A percentile compares a stretch with the other conserved stretches of the same genome.
Conservation (phyloP, 2,888 invertebrate genomes). For the Protonemura montana region DNA sequence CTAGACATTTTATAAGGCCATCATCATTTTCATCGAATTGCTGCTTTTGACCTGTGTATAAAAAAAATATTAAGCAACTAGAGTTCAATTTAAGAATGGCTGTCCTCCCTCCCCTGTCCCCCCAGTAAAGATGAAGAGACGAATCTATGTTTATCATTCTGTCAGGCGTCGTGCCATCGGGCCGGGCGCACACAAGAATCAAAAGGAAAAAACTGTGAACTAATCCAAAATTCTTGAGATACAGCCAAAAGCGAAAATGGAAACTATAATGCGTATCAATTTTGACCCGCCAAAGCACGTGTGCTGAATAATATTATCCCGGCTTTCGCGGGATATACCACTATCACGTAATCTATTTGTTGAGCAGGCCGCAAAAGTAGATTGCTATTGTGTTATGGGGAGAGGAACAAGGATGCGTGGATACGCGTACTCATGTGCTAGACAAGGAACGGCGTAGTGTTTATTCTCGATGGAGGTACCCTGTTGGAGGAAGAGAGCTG, state of each 20-base stretch:
- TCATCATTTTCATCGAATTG: background rate
- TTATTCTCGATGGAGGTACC: background rate
- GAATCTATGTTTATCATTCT: slow-evolving; percentile 29
- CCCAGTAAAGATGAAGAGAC: background rate
- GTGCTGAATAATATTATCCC: slow-evolving; percentile 37
- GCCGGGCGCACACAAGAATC: slow-evolving; percentile 34
- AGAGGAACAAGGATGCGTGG: slow-evolving; percentile 28
- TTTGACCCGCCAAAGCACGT: slow-evolving; percentile 52
- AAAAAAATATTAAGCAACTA: background rate
- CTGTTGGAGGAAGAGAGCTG: slow-evolving; percentile 40
- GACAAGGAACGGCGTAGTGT: slow-evolving; percentile 18
- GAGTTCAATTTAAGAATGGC: slow-evolving; percentile 14
- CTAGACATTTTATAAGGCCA: too few species aligned
- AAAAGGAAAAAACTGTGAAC: slow-evolving; percentile 51
- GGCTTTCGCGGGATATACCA: background rate
- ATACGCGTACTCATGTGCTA: slow-evolving; percentile 25
- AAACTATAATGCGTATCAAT: slow-evolving; percentile 50
- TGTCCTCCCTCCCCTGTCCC: background rate
- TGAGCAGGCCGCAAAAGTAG: slow-evolving; percentile 51
- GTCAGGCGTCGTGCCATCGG: background rate
- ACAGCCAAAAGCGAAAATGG: slow-evolving; percentile 46
- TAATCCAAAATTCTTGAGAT: slow-evolving; percentile 47
- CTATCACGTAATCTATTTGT: slow-evolving; percentile 52
- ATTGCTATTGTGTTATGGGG: slow-evolving; percentile 47
- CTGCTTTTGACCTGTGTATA: background rate